These are phyloP conservation scores for Allobates femoralis DNA, from an alignment of 2,797 vertebrate genomes.

Conservation along the genomic window DNA sequence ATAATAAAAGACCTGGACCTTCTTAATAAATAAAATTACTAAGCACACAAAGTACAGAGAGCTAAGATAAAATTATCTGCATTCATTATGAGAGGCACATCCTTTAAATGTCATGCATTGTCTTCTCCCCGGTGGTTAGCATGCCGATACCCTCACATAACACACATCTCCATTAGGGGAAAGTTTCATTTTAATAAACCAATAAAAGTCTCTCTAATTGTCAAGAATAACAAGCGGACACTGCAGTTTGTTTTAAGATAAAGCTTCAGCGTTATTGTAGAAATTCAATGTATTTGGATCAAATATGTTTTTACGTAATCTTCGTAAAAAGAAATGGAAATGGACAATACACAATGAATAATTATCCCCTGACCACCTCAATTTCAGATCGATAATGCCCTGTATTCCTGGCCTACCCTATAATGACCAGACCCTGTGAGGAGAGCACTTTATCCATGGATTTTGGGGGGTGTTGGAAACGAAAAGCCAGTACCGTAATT, in stretches of 20 bases:
- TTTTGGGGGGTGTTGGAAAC: no score
- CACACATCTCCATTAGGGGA: slow-evolving; percentile 23
- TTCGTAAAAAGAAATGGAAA: neutral
- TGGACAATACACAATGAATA: no score
- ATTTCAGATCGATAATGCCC: no score
- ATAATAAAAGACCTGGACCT: slow-evolving; percentile 31
- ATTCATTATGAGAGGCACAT: slow-evolving; percentile 47
- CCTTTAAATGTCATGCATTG: slow-evolving; percentile 56
- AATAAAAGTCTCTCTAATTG: slow-evolving; percentile 44
- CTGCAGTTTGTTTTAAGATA: neutral
- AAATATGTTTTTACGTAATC: neutral
- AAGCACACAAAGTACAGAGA: slow-evolving; percentile 14
- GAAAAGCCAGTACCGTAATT: no score
- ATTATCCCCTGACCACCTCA: no score
- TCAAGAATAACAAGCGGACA: slow-evolving; percentile 1
- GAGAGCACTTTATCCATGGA: no score
- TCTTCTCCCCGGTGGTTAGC: slow-evolving; percentile 29
- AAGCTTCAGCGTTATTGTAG: neutral
- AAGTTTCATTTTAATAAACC: slow-evolving; percentile 48
- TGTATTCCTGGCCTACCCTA: no score
- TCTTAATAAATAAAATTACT: slow-evolving; percentile 54
- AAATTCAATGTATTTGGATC: neutral
- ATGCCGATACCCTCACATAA: slow-evolving; percentile 36
- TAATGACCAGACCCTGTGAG: no score
- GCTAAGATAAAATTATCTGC: slow-evolving; percentile 39